Evolutionary conservation across 1,140 invertebrate species (phyloP), one percentile per base, ranked within the genome.

Genomic region (Drosophila arawakana): DNA sequence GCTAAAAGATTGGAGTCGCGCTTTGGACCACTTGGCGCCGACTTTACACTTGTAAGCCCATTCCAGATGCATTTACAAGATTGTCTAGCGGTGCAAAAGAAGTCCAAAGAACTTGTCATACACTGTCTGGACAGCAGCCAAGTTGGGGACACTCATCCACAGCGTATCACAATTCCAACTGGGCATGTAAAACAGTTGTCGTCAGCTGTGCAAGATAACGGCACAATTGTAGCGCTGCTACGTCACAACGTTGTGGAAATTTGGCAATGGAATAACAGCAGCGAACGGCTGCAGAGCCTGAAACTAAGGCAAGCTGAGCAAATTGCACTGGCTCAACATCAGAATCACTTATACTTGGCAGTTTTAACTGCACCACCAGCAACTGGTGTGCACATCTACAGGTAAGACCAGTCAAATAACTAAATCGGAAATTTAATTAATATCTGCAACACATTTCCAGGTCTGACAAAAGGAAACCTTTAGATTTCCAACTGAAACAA

Each of bases 181-280:
- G 46, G 39, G 9, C 30, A 73, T 13, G 73, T 66, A 50, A 89
- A 83, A 80, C 83, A 88, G 73, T 39, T 88, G 70, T 10, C 72
- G 2, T 7, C 50, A 7, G 46, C 61, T 10, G 15, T 34, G 1
- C n/a, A 39, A 34, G 18, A 58, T 5, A 61, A 73, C 11, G 62
- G 63, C 5, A 52, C 59, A 13, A 4, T 68, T 5, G 7, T 89
- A 21, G 18, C 55, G 10, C 41, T 89, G 25, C 59, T 65, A 25
- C 63, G 46, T 13, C 15, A 55, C 7, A 69, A 62, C 8, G 25
- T 43, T 9, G 63, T 89, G 11, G 83, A 88, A 49, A 44, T 88
- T 8, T 88, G 84, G 83, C 59, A 57, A 25, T 73, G 63, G 44
- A 67, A 13, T 7, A 41, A 41, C 7, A 70, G 49, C 5, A 70